These are phyloP conservation scores for Dolichoris vasculosae DNA, from an alignment of 1,140 invertebrate species.

Conservation along the genomic window DNA sequence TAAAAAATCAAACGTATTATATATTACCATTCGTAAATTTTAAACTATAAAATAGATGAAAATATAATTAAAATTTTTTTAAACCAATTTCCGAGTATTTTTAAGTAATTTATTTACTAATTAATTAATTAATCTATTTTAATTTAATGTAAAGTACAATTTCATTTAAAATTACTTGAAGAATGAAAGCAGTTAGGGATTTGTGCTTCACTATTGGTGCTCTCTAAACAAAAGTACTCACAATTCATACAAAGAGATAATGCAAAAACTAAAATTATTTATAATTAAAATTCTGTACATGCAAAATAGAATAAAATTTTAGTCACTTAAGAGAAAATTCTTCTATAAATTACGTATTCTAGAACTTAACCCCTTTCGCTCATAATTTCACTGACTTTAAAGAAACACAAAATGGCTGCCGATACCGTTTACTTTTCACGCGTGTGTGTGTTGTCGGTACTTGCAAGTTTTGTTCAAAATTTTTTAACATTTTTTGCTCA, in stretches of 20 bases:
- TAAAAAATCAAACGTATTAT: background rate
- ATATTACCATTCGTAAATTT: no score
- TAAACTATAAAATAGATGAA: no score
- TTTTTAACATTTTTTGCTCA: background rate
- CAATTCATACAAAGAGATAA: conserved; percentile 1
- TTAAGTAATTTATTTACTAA: no score
- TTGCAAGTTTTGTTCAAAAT: background rate
- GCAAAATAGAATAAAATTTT: conserved; percentile 9
- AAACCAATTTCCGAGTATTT: no score
- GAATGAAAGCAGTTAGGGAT: background rate
- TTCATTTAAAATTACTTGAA: background rate
- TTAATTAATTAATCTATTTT: no score
- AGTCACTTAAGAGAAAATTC: background rate
- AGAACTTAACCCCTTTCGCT: background rate
- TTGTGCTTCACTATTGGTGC: background rate
- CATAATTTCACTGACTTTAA: background rate
- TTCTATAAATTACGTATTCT: background rate
- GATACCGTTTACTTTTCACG: conserved; percentile 13
- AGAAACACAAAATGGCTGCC: conserved; percentile 13
- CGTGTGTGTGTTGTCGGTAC: conserved; percentile 8
- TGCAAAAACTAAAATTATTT: conserved; percentile 2
- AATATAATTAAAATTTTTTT: no score
- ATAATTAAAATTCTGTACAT: background rate
- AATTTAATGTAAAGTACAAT: no score
- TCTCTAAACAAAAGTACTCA: background rate